Evolutionary conservation across 2,113 vertebrate genomes (phyloP), one percentile per base, ranked within the genome.

Genomic region (Hypomesus transpacificus): DNA sequence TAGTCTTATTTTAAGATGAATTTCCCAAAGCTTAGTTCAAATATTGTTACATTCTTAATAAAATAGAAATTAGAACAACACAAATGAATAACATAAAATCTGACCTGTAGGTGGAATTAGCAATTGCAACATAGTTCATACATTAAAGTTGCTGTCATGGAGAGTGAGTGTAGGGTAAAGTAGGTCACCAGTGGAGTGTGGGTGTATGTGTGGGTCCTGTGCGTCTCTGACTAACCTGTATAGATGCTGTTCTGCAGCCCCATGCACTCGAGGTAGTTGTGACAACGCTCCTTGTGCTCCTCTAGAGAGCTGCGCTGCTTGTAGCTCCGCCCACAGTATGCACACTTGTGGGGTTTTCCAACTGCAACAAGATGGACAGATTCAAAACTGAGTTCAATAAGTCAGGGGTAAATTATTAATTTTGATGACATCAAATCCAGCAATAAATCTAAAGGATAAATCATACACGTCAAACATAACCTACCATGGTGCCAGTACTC

Each of bases 321-420:
- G 84, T 99, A 99, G 79, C 97, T 99, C 82, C 97, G 93, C 64
- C 97, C 97, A 85, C 97, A 99, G 78, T 98, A 98, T 67, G 95
- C 96, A 90, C 97, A 99, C 81, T 99, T 99, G 88, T 99, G 97
- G 75, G 97, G 97, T 78, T 99, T 99, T 87, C 97, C 97, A 82
- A 99, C 97, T 98, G 90, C 60, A 80, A 80, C 3, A 26, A 56
- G 28, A 69, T 60, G 22, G 6, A 59, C 50, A 9, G 64, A 39
- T 16, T 20, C 18, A 58, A 80, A 56, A 74, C 52, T 61, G 18
- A 66, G 21, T 46, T 46, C 16, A n/a, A 9, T 56, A 56, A 56
- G 9, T 46, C 39, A 46, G 9, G 39, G 11, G 39, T 11, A 46
- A 46, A 46, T 46, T 11, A 2, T 46, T 2, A 9, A 46, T 46